phyloP scores from a whole-genome alignment of 2,797 vertebrate species.

The Smutsia gigantea region DNA sequence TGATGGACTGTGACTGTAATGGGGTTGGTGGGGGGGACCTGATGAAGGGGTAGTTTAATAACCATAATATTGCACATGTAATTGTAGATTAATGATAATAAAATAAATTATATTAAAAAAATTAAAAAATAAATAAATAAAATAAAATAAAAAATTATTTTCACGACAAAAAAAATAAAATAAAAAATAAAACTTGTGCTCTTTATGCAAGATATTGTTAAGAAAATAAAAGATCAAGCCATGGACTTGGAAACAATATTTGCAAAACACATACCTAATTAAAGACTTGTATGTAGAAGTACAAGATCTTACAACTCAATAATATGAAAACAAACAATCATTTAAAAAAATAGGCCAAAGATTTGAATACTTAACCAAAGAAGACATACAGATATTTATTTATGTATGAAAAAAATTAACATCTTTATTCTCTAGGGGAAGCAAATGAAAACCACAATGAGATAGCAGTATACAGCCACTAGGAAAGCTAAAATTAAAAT shows the following conservation, averaged over 20 bases:
- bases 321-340: neutral
- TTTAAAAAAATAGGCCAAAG: neutral
- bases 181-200: too few species aligned
- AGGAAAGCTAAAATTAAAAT: neutral
- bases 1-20: too few species aligned
- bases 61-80: too few species aligned
- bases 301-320: neutral
- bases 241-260: neutral
- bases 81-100: too few species aligned
- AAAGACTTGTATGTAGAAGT: neutral
- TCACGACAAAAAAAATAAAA: too few species aligned
- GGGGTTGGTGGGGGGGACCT: too few species aligned
- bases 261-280: neutral
- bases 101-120: too few species aligned
- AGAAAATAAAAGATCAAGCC: neutral
- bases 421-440: neutral
- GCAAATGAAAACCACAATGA: neutral
- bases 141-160: too few species aligned
- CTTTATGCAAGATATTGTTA: neutral
- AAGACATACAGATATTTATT: neutral
- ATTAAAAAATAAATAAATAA: too few species aligned
- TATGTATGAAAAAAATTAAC: neutral
- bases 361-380: neutral
- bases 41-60: too few species aligned
- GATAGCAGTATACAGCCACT: neutral